Percentiles rank a stretch among this genome's conserved stretches.
These are phyloP conservation scores for Anagyrus pseudococci DNA, from an alignment of 2,888 invertebrate genomes.

Conservation along the genomic window DNA sequence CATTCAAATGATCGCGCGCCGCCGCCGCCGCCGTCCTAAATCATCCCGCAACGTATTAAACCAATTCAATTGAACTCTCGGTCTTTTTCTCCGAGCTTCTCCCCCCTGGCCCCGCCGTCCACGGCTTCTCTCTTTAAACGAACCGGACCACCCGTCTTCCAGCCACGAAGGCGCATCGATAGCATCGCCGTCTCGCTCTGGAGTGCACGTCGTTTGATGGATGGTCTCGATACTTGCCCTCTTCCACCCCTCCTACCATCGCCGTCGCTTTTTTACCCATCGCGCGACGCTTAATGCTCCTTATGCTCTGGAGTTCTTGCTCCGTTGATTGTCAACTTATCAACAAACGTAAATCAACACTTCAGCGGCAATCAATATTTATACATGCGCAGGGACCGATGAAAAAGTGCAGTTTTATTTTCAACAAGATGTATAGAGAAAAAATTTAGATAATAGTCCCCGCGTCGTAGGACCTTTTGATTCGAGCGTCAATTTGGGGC, in stretches of 20 bases:
- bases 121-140: slow-evolving; percentile 10
- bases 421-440: not conserved
- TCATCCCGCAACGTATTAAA: slow-evolving; percentile 15
- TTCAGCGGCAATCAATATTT: too few relatives aligned
- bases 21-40: slow-evolving; percentile 7
- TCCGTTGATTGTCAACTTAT: too few relatives aligned
- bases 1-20: slow-evolving; percentile 19
- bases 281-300: not conserved
- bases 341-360: too few relatives aligned
- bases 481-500: not conserved
- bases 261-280: not conserved
- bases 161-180: slow-evolving; percentile 17
- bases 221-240: slow-evolving; percentile 8
- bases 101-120: not conserved
- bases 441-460: not conserved
- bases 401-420: not conserved
- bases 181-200: slow-evolving; percentile 14
- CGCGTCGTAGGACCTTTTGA: too few relatives aligned
- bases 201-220: slow-evolving; percentile 14
- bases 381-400: not conserved
- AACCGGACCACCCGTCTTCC: slow-evolving; percentile 31
- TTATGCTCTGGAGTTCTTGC: not conserved
- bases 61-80: slow-evolving; percentile 24
- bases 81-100: not conserved
- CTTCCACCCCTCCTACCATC: not conserved